These are phyloP conservation scores for Temnothorax curvispinosus DNA, from an alignment of 1,140 invertebrate species.

Conservation along the genomic window DNA sequence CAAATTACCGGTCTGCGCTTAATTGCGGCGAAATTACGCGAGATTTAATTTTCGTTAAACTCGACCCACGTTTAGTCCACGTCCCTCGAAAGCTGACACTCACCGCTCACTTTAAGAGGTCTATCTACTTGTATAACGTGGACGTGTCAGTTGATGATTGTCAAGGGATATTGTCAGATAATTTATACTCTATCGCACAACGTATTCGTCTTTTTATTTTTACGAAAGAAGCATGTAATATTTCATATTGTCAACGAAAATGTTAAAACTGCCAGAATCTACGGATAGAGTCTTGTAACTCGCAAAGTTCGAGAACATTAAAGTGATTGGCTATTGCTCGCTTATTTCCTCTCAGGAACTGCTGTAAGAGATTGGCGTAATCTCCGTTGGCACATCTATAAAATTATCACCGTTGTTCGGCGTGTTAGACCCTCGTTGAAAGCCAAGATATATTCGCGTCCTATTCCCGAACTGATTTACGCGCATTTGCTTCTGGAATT, in stretches of 20 bases:
- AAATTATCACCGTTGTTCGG: constrained; percentile 14
- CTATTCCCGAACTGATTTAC: constrained; percentile 23
- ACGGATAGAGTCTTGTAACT: no score
- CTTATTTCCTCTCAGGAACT: no score
- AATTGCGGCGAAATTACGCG: constrained; percentile 60
- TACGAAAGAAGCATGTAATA: neutral
- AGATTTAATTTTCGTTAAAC: constrained; percentile 56
- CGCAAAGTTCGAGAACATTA: neutral
- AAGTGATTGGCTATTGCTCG: neutral
- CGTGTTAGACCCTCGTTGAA: constrained; percentile 18
- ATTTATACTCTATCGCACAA: neutral
- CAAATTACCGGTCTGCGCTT: constrained; percentile 58
- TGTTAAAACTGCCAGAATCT: neutral
- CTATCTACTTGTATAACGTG: neutral
- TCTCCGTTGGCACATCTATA: constrained; percentile 29
- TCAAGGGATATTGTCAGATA: neutral
- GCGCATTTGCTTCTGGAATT: constrained; percentile 22
- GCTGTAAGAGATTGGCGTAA: constrained; percentile 32
- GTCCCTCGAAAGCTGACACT: constrained; percentile 14
- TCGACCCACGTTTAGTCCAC: neutral
- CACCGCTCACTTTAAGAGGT: neutral
- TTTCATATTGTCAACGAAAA: neutral
- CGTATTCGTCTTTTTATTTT: constrained; percentile 8
- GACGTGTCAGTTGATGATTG: neutral
- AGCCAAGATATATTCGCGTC: neutral